Evolutionary conservation across 2,113 vertebrate species (phyloP).

Genomic region (Cyanoderma ruficeps): DNA sequence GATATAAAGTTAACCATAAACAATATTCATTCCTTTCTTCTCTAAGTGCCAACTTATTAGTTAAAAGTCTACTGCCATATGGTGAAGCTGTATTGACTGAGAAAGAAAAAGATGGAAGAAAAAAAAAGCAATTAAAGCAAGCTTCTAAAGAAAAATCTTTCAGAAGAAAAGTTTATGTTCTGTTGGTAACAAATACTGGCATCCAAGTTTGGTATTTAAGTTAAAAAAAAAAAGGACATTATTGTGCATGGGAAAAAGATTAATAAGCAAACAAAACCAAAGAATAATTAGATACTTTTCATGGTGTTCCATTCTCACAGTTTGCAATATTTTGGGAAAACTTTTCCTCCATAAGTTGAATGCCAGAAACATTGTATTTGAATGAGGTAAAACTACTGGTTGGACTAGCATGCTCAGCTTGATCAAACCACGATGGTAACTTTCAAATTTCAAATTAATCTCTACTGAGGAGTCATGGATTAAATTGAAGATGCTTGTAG

Average conservation of each 20-base stretch:
- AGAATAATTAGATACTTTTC: background rate
- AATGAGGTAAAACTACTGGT: background rate
- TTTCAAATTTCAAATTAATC: background rate
- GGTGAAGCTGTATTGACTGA: background rate
- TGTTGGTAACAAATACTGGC: background rate
- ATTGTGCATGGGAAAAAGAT: background rate
- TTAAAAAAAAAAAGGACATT: background rate
- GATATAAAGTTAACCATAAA: constrained; percentile 41
- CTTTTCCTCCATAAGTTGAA: background rate
- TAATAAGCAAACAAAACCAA: background rate
- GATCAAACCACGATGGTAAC: background rate
- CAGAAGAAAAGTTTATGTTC: background rate
- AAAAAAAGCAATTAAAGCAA: background rate
- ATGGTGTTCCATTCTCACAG: background rate
- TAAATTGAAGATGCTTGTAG: background rate
- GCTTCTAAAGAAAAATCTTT: background rate
- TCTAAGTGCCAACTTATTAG: constrained; percentile 44
- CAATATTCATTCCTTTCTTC: constrained; percentile 33
- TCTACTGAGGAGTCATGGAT: background rate
- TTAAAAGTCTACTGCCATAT: constrained; percentile 43
- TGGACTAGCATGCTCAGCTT: background rate
- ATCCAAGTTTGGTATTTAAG: background rate
- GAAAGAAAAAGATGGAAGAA: background rate
- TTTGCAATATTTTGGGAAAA: background rate
- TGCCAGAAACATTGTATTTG: background rate